Conservation (phyloP, 2,888 invertebrate genomes). For the Eilema sororculum region DNA sequence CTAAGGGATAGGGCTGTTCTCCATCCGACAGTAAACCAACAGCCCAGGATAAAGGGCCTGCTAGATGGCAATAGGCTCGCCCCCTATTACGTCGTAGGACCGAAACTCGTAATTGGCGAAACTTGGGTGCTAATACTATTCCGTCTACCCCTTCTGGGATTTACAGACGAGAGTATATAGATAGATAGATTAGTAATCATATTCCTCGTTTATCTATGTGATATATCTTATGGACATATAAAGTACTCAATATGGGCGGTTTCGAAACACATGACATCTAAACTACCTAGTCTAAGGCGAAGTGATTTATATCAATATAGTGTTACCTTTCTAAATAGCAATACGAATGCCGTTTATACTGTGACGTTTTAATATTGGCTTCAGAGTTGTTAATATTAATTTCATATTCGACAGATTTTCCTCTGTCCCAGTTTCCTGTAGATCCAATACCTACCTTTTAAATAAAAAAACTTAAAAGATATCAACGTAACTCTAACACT, state of each 20-base stretch:
- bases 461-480: background rate
- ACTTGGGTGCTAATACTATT: too few relatives aligned
- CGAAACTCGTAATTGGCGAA: too few relatives aligned
- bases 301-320: conserved; percentile 40
- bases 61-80: too few relatives aligned
- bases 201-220: too few relatives aligned
- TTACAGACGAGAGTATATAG: too few relatives aligned
- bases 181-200: too few relatives aligned
- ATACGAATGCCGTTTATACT: background rate
- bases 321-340: conserved; percentile 19
- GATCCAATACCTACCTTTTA: background rate
- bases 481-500: background rate
- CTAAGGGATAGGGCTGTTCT: too few relatives aligned
- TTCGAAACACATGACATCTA: conserved; percentile 52
- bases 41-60: too few relatives aligned
- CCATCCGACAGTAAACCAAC: too few relatives aligned
- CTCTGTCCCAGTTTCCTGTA: background rate
- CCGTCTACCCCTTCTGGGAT: too few relatives aligned
- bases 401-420: background rate
- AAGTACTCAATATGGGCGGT: conserved; percentile 31
- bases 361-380: background rate
- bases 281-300: conserved; percentile 33
- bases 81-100: too few relatives aligned
- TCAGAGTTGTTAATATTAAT: background rate
- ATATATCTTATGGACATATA: too few relatives aligned